A percentile compares a stretch with the other conserved stretches of the same genome.
Conservation (phyloP, 1,140 invertebrate genomes). For the Drosophila truncata region DNA sequence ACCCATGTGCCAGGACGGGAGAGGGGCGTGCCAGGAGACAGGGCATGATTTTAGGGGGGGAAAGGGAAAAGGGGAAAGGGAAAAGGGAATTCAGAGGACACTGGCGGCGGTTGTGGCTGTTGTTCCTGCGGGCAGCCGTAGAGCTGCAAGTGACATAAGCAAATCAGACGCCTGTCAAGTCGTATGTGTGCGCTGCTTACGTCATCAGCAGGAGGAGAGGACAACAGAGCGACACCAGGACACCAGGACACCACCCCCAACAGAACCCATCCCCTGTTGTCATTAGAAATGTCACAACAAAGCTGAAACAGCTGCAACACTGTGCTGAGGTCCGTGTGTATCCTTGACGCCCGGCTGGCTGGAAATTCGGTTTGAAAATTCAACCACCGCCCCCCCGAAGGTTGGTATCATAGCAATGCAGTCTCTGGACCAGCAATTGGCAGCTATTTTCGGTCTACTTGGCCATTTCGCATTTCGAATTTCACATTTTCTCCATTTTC, state of each 20-base stretch:
- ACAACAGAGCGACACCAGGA: not conserved
- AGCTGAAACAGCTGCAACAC: constrained; percentile 69
- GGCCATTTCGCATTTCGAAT: constrained; percentile 71
- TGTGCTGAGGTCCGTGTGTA: constrained; percentile 29
- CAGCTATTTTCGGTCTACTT: constrained; percentile 41
- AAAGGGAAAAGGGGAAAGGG: not conserved
- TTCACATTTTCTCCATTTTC: constrained; percentile 5
- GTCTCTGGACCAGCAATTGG: constrained; percentile 30
- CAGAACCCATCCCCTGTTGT: constrained; percentile 50
- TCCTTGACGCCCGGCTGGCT: constrained; percentile 44
- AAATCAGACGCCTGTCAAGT: constrained; percentile 82
- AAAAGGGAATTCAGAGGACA: not conserved
- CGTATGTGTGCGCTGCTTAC: constrained; percentile 50
- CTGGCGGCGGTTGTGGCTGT: constrained; percentile 27
- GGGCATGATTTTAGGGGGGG: not conserved
- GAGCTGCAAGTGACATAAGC: constrained; percentile 83
- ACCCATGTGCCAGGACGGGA: constrained; percentile 18
- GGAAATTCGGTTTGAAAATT: constrained; percentile 29
- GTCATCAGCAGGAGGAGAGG: constrained; percentile 66
- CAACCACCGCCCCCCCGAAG: not conserved
- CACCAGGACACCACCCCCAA: not conserved
- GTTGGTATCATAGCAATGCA: constrained; percentile 29
- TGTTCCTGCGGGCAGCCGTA: constrained; percentile 73
- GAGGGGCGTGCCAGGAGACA: constrained; percentile 17
- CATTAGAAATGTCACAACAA: constrained; percentile 83